These are phyloP conservation scores for Dicrostonyx torquatus DNA, from an alignment of 2,797 vertebrate genomes.

Conservation along the genomic window DNA sequence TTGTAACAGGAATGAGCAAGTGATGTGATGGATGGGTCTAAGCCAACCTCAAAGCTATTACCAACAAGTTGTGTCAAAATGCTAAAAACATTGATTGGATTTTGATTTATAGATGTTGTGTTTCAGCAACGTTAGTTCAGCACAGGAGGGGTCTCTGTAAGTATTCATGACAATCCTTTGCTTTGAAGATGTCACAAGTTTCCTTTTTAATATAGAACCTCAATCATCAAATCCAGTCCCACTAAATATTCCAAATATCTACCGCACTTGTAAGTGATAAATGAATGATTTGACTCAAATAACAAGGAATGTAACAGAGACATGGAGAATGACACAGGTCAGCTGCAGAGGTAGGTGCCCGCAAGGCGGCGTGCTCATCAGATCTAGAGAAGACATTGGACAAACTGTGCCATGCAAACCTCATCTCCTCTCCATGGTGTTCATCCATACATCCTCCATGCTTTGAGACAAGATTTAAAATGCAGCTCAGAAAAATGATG, in stretches of 20 bases:
- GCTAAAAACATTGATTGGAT: not conserved
- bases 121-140: not conserved
- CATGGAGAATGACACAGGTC: not conserved
- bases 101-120: not conserved
- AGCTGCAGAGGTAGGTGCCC: accelerated
- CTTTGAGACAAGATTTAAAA: not conserved
- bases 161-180: not conserved
- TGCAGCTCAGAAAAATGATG: not conserved
- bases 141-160: not conserved
- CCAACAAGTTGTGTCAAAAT: not conserved
- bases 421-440: not conserved
- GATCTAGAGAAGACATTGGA: not conserved
- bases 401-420: too few relatives aligned
- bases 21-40: not conserved
- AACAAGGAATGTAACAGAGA: not conserved
- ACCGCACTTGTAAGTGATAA: not conserved
- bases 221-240: not conserved
- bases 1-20: not conserved
- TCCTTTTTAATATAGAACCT: not conserved
- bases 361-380: accelerated
- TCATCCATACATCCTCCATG: not conserved
- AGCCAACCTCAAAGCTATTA: not conserved
- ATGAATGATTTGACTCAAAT: not conserved
- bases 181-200: not conserved
- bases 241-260: not conserved